Base-by-base conservation (phyloP, 2,113 vertebrate genomes). In the Oreochromis spilurus region DNA sequence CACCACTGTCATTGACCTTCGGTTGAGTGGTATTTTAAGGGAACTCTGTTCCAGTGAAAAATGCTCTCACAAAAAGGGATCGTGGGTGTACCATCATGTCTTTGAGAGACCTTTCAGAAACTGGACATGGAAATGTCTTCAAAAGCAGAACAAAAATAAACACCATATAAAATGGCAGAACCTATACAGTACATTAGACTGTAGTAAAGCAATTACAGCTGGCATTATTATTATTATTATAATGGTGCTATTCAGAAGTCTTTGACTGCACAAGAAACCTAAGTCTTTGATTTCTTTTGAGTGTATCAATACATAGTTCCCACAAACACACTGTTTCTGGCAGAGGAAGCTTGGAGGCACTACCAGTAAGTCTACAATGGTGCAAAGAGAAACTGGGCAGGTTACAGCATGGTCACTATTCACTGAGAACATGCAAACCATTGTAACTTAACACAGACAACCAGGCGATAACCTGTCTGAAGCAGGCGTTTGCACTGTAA, bases 1-100 rank as follows among this genome's bases (percentile, higher is more conserved):
- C 86, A 88, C 81, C 60, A 79, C 86, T 89, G 92, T 88, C 89
- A 91, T 90, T 92, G 94, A 95, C 91, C 94, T 92, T 72, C 82
- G 72, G 80, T 90, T 84, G 53, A 38, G 87, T 79, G 83, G 75
- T 17, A 54, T 43, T 78, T 87, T 77, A 82, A 40, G 13, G 89
- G 89, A 89, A 91, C 38, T 67, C 53, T 57, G 24, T 88, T 80
- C 62, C 86, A 86, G 24, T 54, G 65, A 60, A 80, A 85, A 90
- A 79, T 81, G 82, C 77, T 79, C 83, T 43, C 70, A 84, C 45
- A 77, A 52, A 52, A 6, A 10, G 19, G 65, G 81, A 82, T 55
- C 53, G 65, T 45, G 81, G 21, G 31, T 75, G 82, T 82, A 57
- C 7, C 81, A 70, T 85, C 48, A 65, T 43, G 81, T 62, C 26